Percentiles rank a stretch among this genome's conserved stretches.
Evolutionary conservation across 2,888 invertebrate genomes (phyloP).

Genomic region (Nowickia ferox): DNA sequence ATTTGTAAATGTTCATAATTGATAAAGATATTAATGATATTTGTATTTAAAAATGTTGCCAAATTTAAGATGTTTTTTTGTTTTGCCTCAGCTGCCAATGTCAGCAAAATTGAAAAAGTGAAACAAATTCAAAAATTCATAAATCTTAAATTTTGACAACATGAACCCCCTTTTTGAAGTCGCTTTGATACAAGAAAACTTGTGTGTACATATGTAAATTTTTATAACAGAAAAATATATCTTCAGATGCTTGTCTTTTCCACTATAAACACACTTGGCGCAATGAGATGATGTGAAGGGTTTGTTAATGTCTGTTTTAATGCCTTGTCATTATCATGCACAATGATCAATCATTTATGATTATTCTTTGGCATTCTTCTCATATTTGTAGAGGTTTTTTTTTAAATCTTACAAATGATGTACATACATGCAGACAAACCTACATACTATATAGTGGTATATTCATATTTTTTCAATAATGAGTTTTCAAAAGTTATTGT

Average conservation of each 20-base stretch:
- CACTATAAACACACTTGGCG: constrained; percentile 32
- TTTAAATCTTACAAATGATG: constrained; percentile 52
- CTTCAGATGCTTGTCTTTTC: constrained; percentile 26
- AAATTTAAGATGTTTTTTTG: background rate
- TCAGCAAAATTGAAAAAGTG: constrained; percentile 7
- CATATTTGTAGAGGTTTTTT: constrained; percentile 38
- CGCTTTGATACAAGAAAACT: constrained; percentile 4
- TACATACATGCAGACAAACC: background rate
- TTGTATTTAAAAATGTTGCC: constrained; percentile 15
- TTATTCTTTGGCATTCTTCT: constrained; percentile 29
- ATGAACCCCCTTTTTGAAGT: constrained; percentile 25
- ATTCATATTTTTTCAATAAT: constrained; percentile 47
- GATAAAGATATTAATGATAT: background rate
- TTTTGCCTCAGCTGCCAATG: constrained; percentile 41
- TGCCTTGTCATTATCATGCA: constrained; percentile 67
- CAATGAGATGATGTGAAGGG: constrained; percentile 30
- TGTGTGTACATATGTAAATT: constrained; percentile 36
- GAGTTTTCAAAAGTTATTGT: constrained; percentile 46
- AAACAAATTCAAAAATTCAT: constrained; percentile 22
- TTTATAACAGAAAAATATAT: constrained; percentile 9
- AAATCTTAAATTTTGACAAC: constrained; percentile 58
- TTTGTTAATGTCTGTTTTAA: constrained; percentile 59
- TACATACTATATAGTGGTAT: background rate
- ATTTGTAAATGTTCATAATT: constrained; percentile 18
- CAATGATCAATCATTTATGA: constrained; percentile 70